Conservation (phyloP, 2,888 invertebrate species). For the Mamestra brassicae region DNA sequence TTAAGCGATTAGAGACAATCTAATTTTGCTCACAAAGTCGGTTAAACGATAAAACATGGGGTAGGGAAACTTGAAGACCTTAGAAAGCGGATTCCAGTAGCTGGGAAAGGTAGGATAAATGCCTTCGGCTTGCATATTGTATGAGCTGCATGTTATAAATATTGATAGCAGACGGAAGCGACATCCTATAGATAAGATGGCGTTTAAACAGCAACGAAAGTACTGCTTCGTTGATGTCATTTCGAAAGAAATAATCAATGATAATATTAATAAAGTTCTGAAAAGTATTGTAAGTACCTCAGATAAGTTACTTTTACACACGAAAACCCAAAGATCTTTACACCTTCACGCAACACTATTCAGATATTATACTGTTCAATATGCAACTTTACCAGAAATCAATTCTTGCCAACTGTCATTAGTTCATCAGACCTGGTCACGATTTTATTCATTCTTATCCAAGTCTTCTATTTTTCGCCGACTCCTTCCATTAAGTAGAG, state of each 20-base stretch:
- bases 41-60: neutral
- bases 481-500: too few relatives aligned
- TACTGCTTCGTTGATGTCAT: neutral
- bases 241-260: neutral
- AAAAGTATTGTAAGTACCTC: too few relatives aligned
- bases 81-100: slow-evolving; percentile 30
- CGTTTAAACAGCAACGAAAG: neutral
- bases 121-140: slow-evolving; percentile 21
- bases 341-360: neutral
- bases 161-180: neutral
- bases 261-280: too few relatives aligned
- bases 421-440: too few relatives aligned
- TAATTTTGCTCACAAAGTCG: neutral
- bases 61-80: neutral
- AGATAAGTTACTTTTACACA: too few relatives aligned
- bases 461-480: too few relatives aligned
- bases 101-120: neutral
- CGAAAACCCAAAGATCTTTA: too few relatives aligned
- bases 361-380: neutral
- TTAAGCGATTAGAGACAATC: too few relatives aligned
- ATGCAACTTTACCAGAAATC: neutral
- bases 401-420: neutral
- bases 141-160: slow-evolving; percentile 8
- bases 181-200: neutral
- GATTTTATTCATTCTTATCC: too few relatives aligned